phyloP scores from a whole-genome alignment of 2,797 vertebrate species.

The Lophura swinhoii region DNA sequence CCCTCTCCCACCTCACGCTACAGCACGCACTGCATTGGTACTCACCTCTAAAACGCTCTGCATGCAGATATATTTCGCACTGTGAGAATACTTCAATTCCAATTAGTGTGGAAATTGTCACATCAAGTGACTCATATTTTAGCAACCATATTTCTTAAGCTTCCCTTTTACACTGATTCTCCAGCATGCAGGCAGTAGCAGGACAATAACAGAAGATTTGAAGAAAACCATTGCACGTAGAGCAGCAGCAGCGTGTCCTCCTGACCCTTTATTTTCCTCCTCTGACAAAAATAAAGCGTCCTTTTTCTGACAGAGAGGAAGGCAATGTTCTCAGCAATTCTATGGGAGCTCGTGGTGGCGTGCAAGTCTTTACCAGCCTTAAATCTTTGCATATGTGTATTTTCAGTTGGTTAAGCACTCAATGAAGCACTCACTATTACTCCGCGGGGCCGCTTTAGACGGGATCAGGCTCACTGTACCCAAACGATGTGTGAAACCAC shows the following conservation, averaged over 20 bases:
- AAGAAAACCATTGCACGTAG: background rate
- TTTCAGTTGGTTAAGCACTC: slow-evolving; percentile 18
- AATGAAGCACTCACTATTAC: background rate
- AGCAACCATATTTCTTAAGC: background rate
- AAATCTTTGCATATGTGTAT: background rate
- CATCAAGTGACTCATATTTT: background rate
- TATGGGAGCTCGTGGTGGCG: background rate
- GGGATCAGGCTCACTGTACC: background rate
- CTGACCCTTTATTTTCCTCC: background rate
- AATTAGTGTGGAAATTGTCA: background rate
- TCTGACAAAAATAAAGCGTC: background rate
- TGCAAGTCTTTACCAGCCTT: background rate
- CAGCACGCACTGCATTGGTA: background rate
- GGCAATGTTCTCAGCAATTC: background rate
- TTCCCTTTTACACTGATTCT: background rate
- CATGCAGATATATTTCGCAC: background rate
- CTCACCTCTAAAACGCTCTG: background rate
- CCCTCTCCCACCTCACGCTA: background rate
- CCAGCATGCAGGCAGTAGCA: background rate
- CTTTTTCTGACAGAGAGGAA: background rate
- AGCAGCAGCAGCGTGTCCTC: background rate
- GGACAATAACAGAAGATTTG: background rate
- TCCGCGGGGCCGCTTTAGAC: background rate
- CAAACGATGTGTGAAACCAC: background rate
- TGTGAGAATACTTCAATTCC: background rate